A percentile compares a stretch with the other conserved stretches of the same genome.
phyloP scores from a whole-genome alignment of 2,888 invertebrate species.

The Microchrysa polita region DNA sequence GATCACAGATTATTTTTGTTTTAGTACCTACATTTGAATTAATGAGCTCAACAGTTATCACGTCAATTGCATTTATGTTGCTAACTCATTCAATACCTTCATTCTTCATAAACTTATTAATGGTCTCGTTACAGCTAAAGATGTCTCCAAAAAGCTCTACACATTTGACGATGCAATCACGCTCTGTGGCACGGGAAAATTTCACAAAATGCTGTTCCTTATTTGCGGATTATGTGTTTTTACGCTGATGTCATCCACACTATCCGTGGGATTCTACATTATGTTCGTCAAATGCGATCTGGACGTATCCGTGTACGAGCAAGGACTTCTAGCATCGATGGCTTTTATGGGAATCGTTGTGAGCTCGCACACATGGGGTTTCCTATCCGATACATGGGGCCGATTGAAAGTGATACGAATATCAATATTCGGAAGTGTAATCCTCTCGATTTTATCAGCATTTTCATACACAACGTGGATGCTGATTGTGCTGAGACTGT shows the following conservation, averaged over 20 bases:
- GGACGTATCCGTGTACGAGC: conserved; percentile 68
- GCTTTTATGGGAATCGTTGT: conserved; percentile 75
- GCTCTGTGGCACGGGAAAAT: conserved; percentile 69
- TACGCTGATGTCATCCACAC: conserved; percentile 75
- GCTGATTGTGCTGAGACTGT: conserved; percentile 70
- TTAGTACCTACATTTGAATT: too few species aligned
- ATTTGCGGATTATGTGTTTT: conserved; percentile 72
- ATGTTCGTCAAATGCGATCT: conserved; percentile 77
- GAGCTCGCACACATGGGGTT: conserved; percentile 84
- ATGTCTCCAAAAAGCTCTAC: conserved; percentile 47
- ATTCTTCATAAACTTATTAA: too few species aligned
- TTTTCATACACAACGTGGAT: conserved; percentile 70
- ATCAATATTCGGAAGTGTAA: conserved; percentile 66
- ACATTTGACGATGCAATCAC: conserved; percentile 60
- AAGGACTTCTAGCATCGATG: conserved; percentile 73
- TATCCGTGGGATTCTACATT: conserved; percentile 73
- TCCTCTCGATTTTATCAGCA: conserved; percentile 69
- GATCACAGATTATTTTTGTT: too few species aligned
- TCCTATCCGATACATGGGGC: conserved; percentile 79
- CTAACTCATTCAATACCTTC: too few species aligned
- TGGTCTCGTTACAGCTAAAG: neutral
- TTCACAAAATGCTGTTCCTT: conserved; percentile 70
- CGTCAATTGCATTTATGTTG: too few species aligned
- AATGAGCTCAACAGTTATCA: too few species aligned
- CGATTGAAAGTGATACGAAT: conserved; percentile 70